These are phyloP conservation scores for Scotopteryx bipunctaria DNA, from an alignment of 2,888 invertebrate genomes.

Conservation along the genomic window DNA sequence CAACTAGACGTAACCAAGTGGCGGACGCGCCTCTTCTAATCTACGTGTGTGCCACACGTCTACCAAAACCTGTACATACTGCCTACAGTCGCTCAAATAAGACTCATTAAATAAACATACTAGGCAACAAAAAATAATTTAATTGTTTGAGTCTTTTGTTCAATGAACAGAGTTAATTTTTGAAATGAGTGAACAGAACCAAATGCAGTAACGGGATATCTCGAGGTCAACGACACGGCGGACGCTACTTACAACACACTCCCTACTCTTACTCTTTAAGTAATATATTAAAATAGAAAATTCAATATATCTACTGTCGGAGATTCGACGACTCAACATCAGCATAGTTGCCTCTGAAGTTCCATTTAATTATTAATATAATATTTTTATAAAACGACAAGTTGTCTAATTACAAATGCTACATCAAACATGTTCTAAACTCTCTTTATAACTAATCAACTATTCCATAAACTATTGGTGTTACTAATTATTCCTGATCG, in stretches of 20 bases:
- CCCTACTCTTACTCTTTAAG: slow-evolving; percentile 64
- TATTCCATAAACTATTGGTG: slow-evolving; percentile 75
- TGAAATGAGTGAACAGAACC: slow-evolving; percentile 49
- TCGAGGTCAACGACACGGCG: slow-evolving; percentile 45
- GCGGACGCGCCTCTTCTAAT: slow-evolving; percentile 57
- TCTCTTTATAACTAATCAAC: slow-evolving; percentile 67
- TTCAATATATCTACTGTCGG: slow-evolving; percentile 76
- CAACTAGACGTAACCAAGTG: slow-evolving; percentile 76
- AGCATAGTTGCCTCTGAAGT: slow-evolving; percentile 54
- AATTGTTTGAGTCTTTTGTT: slow-evolving; percentile 52
- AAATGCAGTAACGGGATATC: slow-evolving; percentile 48
- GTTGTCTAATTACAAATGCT: slow-evolving; percentile 77
- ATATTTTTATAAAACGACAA: slow-evolving; percentile 67
- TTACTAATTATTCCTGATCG: slow-evolving; percentile 61
- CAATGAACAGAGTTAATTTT: slow-evolving; percentile 42
- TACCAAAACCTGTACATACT: slow-evolving; percentile 58
- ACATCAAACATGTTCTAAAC: slow-evolving; percentile 70
- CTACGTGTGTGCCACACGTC: slow-evolving; percentile 40
- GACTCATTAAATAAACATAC: slow-evolving; percentile 55
- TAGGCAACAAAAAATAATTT: slow-evolving; percentile 67
- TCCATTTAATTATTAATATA: slow-evolving; percentile 46
- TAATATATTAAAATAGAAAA: slow-evolving; percentile 82
- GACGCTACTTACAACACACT: slow-evolving; percentile 67
- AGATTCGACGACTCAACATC: slow-evolving; percentile 73
- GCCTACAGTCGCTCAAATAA: slow-evolving; percentile 53